Percentiles rank a stretch among this genome's conserved stretches.
phyloP scores from a whole-genome alignment of 1,140 invertebrate species.

The Myzus persicae region DNA sequence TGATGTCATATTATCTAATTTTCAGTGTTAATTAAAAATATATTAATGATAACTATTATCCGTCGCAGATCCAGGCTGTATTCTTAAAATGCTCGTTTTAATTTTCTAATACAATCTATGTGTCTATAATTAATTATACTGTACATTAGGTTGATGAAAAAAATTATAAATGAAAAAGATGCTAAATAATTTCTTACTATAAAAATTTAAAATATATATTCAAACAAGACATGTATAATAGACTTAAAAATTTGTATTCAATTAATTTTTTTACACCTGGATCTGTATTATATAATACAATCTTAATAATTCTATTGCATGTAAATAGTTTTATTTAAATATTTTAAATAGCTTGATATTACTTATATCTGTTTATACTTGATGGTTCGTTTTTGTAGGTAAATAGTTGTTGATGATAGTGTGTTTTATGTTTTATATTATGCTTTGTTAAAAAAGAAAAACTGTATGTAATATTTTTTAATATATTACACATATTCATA shows the following conservation, averaged over 20 bases:
- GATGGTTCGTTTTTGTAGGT: not conserved
- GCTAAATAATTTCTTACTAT: not conserved
- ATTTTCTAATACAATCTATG: not conserved
- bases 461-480: not conserved
- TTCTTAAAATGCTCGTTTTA: not conserved
- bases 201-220: not conserved
- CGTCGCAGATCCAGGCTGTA: conserved; percentile 29
- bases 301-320: conserved; percentile 25
- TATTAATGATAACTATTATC: not conserved
- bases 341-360: not conserved
- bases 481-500: not conserved
- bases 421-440: not conserved
- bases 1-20: conserved; percentile 31
- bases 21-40: conserved; percentile 6
- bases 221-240: not conserved
- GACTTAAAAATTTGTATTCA: not conserved
- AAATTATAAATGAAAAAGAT: not conserved
- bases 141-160: not conserved
- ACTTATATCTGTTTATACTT: not conserved
- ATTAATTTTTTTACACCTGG: not conserved
- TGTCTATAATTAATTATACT: not conserved
- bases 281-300: conserved; percentile 27
- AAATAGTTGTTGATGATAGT: not conserved
- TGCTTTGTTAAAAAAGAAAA: not conserved
- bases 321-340: not conserved